Conservation (phyloP, 2,797 vertebrate genomes). For the Mycteria americana region DNA sequence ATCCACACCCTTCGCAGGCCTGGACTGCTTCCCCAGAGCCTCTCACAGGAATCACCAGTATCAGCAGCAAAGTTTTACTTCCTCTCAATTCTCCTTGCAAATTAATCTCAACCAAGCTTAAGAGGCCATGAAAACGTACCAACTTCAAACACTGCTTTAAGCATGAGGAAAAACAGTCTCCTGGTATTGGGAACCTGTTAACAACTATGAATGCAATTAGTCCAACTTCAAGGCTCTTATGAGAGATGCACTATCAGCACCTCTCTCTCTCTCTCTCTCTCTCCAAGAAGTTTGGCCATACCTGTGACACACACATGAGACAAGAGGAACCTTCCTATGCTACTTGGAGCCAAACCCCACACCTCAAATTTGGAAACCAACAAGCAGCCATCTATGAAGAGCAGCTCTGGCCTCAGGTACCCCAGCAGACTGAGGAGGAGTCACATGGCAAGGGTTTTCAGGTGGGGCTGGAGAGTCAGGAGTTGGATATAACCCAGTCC, state of each 20-base stretch:
- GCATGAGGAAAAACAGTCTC: neutral
- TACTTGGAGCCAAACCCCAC: neutral
- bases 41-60: neutral
- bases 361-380: neutral
- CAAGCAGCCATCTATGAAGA: neutral
- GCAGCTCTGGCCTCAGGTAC: neutral
- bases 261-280: neutral
- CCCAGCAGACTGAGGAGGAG: neutral
- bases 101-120: neutral
- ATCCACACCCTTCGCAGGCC: neutral
- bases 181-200: neutral
- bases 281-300: neutral
- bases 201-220: neutral
- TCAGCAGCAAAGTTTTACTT: neutral
- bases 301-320: neutral
- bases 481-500: neutral
- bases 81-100: neutral
- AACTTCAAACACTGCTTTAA: neutral
- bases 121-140: neutral
- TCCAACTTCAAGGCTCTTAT: neutral
- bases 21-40: neutral
- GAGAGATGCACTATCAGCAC: neutral
- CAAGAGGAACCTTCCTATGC: neutral
- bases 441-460: neutral
- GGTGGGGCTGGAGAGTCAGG: neutral